phyloP scores from a whole-genome alignment of 2,888 invertebrate genomes.

The Cantharis rustica region DNA sequence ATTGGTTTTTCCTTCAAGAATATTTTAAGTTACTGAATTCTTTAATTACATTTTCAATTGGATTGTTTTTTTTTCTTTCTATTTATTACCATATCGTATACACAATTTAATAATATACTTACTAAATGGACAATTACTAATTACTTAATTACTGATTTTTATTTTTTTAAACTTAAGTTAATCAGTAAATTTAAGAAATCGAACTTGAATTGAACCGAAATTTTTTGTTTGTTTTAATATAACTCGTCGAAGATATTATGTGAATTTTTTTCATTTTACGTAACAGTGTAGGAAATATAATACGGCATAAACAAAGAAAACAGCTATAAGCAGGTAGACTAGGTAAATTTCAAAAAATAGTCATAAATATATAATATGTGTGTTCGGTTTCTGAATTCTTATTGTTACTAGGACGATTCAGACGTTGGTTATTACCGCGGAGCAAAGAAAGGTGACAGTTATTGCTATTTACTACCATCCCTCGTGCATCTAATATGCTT shows the following conservation, averaged over 20 bases:
- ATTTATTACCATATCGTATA: no score
- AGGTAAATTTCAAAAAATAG: constrained; percentile 43
- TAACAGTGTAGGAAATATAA: constrained; percentile 42
- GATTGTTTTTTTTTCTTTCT: no score
- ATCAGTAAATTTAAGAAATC: not conserved
- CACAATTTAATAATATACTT: no score
- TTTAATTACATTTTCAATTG: no score
- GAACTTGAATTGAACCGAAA: no score
- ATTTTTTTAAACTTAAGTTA: not conserved
- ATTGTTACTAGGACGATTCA: constrained; percentile 42
- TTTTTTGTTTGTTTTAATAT: not conserved
- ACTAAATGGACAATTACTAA: no score
- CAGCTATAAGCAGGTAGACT: constrained; percentile 43
- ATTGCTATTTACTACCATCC: constrained; percentile 48
- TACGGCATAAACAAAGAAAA: constrained; percentile 43
- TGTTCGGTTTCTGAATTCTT: constrained; percentile 47
- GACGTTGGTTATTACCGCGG: constrained; percentile 42
- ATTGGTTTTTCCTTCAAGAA: no score
- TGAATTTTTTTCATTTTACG: not conserved
- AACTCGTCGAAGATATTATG: not conserved
- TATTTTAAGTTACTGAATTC: no score
- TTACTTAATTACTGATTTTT: no score
- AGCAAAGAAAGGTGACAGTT: constrained; percentile 46
- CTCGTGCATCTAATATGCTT: constrained; percentile 29
- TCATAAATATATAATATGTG: constrained; percentile 53